Evolutionary conservation across 2,888 invertebrate genomes (phyloP).

Genomic region (Iphiclides podalirius): DNA sequence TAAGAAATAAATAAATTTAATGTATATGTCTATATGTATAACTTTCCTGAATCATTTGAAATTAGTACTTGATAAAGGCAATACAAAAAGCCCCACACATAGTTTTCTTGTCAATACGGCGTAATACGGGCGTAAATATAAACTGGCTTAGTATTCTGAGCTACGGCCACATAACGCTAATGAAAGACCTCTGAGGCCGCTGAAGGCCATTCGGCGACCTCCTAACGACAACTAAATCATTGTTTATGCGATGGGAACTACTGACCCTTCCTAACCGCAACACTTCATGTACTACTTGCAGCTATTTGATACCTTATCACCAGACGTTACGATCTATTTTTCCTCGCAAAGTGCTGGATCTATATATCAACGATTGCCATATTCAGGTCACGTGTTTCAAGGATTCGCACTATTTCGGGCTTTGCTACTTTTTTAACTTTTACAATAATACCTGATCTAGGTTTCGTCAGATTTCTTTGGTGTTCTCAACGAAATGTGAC

Average conservation of each 20-base stretch:
- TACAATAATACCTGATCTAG: no score
- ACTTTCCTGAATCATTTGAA: no score
- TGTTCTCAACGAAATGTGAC: no score
- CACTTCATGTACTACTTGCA: background rate
- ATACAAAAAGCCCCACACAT: no score
- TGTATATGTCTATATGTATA: no score
- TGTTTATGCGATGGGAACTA: slow-evolving; percentile 39
- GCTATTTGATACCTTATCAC: slow-evolving; percentile 5
- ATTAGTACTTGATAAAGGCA: no score
- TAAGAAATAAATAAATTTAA: no score
- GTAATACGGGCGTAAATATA: no score
- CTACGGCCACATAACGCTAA: slow-evolving; percentile 8
- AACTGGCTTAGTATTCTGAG: slow-evolving; percentile 6
- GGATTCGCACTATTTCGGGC: background rate
- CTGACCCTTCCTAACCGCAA: slow-evolving; percentile 25
- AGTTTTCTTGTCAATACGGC: no score
- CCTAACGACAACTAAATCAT: slow-evolving; percentile 36
- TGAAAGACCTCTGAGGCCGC: slow-evolving; percentile 9
- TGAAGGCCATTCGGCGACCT: slow-evolving; percentile 28
- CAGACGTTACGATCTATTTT: background rate
- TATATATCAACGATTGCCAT: background rate
- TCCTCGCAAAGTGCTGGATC: background rate
- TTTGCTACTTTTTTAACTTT: background rate
- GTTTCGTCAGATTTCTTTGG: no score
- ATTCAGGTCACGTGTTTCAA: background rate